Evolutionary conservation across 2,113 vertebrate species (phyloP).

Genomic region (Muntiacus muntjak): DNA sequence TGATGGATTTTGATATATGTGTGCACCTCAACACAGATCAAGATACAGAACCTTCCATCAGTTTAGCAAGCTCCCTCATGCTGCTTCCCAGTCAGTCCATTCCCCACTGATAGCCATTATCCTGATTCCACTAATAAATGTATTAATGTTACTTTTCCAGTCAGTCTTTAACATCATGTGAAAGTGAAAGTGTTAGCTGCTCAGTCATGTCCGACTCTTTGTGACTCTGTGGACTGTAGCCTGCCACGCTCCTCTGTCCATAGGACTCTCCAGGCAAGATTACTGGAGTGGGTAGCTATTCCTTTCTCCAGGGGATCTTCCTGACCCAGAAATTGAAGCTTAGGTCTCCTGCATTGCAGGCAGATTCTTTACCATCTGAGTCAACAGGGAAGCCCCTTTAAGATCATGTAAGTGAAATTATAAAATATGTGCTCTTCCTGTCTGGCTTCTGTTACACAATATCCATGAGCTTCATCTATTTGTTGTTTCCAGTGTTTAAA

Average conservation of each 20-base stretch:
- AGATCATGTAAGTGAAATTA: no score
- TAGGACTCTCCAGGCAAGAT: background rate
- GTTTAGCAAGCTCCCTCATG: background rate
- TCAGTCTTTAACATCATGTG: background rate
- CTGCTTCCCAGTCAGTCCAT: background rate
- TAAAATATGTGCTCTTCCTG: background rate
- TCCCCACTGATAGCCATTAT: background rate
- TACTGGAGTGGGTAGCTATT: background rate
- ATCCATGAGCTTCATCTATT: background rate
- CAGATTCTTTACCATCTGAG: background rate
- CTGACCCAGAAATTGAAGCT: fast-evolving
- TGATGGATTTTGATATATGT: background rate
- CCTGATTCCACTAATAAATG: background rate
- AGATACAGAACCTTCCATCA: background rate
- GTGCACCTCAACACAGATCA: background rate
- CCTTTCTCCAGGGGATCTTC: background rate
- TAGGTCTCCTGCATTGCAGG: background rate
- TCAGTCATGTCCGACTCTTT: background rate
- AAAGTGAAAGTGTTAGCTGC: background rate
- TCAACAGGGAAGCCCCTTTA: background rate
- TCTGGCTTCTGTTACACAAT: background rate
- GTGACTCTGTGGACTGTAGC: fast-evolving
- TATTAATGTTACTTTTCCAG: background rate
- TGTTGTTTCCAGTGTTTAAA: background rate
- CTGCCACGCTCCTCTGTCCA: background rate